Conservation (phyloP, 2,113 vertebrate species). For the Delphinus delphis region DNA sequence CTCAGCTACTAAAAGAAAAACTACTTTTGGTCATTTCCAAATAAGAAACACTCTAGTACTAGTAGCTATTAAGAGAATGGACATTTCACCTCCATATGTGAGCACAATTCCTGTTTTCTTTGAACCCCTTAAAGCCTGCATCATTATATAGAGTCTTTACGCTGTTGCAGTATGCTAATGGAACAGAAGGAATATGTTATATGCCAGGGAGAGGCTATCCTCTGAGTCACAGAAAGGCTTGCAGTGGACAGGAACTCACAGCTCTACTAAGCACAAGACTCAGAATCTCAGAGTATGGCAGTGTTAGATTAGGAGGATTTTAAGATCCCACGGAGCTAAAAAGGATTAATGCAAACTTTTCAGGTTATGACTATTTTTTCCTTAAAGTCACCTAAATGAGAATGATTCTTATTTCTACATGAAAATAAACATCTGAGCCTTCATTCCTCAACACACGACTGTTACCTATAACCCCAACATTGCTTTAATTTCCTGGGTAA, state of each 20-base stretch:
- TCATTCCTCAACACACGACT: neutral
- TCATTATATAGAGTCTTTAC: neutral
- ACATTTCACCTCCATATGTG: neutral
- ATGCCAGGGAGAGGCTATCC: neutral
- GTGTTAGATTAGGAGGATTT: neutral
- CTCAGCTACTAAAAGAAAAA: neutral
- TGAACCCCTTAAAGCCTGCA: neutral
- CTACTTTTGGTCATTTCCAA: neutral
- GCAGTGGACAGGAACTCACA: neutral
- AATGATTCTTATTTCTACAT: neutral
- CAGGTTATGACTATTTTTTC: neutral
- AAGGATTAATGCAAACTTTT: neutral
- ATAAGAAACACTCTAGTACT: neutral
- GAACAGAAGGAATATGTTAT: neutral
- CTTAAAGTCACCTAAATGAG: neutral
- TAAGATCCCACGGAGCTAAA: neutral
- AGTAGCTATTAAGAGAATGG: neutral
- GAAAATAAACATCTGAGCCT: neutral
- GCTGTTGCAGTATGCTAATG: neutral
- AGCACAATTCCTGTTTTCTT: neutral
- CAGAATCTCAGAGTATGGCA: neutral
- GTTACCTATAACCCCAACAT: neutral
- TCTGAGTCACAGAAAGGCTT: neutral
- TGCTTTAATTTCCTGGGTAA: conserved; percentile 10
- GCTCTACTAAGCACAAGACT: neutral